Percentiles rank a stretch among this genome's conserved stretches.
Evolutionary conservation across 2,888 invertebrate species (phyloP).

Genomic region (Oxytorus armatus): DNA sequence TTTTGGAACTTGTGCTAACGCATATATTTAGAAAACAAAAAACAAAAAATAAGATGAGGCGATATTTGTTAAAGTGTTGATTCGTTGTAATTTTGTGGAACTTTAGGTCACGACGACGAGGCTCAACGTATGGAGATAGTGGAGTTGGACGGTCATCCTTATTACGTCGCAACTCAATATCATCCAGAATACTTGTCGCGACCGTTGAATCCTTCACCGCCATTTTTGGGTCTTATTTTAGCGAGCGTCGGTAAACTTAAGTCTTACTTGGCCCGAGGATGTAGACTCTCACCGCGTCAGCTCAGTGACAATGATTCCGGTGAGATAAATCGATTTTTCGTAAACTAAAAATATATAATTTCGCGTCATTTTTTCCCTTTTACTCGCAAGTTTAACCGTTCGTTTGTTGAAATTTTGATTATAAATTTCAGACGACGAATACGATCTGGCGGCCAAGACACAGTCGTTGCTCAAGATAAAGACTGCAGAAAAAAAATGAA

Average conservation of each 20-base stretch:
- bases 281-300: conserved; percentile 90
- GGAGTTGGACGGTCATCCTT: conserved; percentile 94
- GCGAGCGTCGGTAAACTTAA: conserved; percentile 94
- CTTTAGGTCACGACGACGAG: conserved; percentile 88
- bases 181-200: conserved; percentile 99
- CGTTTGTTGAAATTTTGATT: conserved; percentile 9
- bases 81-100: not conserved
- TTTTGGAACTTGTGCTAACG: too few species aligned
- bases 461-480: conserved; percentile 43
- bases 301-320: conserved; percentile 91
- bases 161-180: conserved; percentile 97
- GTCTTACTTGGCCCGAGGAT: conserved; percentile 90
- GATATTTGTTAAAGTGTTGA: too few species aligned
- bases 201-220: conserved; percentile 96
- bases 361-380: not conserved
- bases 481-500: conserved; percentile 28
- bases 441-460: conserved; percentile 38
- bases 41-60: not conserved
- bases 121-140: conserved; percentile 97
- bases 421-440: conserved; percentile 71
- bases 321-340: conserved; percentile 62
- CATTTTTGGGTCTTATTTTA: conserved; percentile 96
- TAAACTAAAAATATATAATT: not conserved
- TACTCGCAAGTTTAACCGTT: not conserved
- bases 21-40: not conserved